Conservation (phyloP, 2,888 invertebrate species). For the Athrips mouffetella region DNA sequence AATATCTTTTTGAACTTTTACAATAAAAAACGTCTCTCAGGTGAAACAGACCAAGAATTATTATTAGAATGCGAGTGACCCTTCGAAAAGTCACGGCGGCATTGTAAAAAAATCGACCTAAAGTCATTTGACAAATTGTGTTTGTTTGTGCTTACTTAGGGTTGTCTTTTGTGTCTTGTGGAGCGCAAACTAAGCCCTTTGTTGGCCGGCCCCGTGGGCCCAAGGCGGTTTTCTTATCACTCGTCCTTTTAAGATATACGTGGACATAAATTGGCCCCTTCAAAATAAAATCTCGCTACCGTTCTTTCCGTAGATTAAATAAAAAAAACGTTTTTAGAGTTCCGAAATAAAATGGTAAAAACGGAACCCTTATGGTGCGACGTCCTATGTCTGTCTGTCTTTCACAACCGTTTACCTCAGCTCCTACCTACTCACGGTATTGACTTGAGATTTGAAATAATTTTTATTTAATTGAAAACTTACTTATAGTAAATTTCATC, state of each 20-base stretch:
- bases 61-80: conserved; percentile 9
- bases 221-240: conserved; percentile 60
- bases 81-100: not conserved
- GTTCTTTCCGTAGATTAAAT: too few species aligned
- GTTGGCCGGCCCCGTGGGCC: conserved; percentile 47
- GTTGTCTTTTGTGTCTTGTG: conserved; percentile 58
- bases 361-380: too few species aligned
- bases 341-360: too few species aligned
- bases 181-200: conserved; percentile 63
- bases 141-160: conserved; percentile 57
- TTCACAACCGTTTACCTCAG: too few species aligned
- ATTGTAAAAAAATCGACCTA: conserved; percentile 9
- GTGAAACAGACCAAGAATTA: too few species aligned
- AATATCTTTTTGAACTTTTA: too few species aligned
- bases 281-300: conserved; percentile 10
- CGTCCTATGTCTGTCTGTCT: too few species aligned
- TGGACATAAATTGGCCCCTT: not conserved
- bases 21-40: not conserved
- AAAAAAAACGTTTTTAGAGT: too few species aligned
- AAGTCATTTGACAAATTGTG: conserved; percentile 14
- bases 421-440: too few species aligned
- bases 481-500: too few species aligned
- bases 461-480: too few species aligned
- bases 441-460: too few species aligned
- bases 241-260: not conserved